A percentile compares a stretch with the other conserved stretches of the same genome.
These are phyloP conservation scores for Nasonia giraulti DNA, from an alignment of 1,140 invertebrate species.

Conservation along the genomic window DNA sequence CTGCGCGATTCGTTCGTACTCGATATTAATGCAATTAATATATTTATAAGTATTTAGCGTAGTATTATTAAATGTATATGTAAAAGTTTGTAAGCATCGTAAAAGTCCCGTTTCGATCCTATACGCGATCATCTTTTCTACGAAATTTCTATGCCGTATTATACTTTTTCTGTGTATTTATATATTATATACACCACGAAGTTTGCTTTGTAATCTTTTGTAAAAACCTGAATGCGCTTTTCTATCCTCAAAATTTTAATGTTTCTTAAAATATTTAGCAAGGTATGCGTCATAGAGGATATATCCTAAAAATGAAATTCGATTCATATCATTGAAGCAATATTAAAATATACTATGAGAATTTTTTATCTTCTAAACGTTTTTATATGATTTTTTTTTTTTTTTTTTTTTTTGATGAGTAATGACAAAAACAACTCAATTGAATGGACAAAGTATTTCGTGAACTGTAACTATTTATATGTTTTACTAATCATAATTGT, in stretches of 20 bases:
- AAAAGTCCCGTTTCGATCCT: neutral
- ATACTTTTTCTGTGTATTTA: too few species aligned
- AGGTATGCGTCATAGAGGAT: neutral
- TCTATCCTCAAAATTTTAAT: neutral
- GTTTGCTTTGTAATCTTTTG: too few species aligned
- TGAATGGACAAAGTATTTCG: too few species aligned
- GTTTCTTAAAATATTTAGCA: neutral
- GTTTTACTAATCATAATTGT: neutral
- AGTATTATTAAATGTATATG: conserved; percentile 26
- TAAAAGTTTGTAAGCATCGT: conserved; percentile 1
- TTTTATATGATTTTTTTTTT: too few species aligned
- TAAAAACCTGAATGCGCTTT: neutral
- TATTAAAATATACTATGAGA: neutral
- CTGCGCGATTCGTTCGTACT: conserved; percentile 13
- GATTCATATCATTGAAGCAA: conserved; percentile 2
- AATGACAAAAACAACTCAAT: too few species aligned
- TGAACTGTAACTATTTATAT: too few species aligned
- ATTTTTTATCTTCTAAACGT: too few species aligned
- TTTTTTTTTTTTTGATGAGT: too few species aligned
- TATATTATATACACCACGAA: too few species aligned
- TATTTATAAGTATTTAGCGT: neutral
- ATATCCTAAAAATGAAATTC: neutral
- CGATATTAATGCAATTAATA: conserved; percentile 8
- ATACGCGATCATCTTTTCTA: neutral
- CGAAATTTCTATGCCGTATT: neutral